phyloP scores from a whole-genome alignment of 2,113 vertebrate species.

The Oncorhynchus keta region DNA sequence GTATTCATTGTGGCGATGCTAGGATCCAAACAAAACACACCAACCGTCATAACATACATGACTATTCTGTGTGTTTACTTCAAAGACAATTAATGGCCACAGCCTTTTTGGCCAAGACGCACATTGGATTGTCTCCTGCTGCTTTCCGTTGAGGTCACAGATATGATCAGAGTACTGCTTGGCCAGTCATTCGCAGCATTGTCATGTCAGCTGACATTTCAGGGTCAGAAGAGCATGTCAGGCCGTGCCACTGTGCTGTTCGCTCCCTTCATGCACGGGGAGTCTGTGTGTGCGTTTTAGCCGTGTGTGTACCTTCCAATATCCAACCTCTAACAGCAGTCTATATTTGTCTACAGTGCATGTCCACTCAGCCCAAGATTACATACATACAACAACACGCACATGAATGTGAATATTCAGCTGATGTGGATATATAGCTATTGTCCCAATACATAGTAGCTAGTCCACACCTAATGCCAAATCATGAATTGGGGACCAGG shows the following conservation, averaged over 20 bases:
- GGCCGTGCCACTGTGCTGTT: slow-evolving; percentile 27
- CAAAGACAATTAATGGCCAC: background rate
- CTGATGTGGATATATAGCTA: no score
- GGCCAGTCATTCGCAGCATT: background rate
- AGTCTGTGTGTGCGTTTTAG: background rate
- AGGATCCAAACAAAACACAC: background rate
- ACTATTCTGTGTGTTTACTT: background rate
- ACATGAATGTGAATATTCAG: no score
- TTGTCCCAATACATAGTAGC: no score
- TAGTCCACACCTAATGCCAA: no score
- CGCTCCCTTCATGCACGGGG: slow-evolving; percentile 6
- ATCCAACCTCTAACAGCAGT: no score
- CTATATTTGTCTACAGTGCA: no score
- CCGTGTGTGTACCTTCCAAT: background rate
- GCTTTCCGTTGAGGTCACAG: background rate
- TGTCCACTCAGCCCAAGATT: no score
- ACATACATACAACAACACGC: no score
- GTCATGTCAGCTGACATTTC: slow-evolving; percentile 47
- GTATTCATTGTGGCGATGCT: background rate
- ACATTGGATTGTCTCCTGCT: background rate
- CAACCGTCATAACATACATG: background rate
- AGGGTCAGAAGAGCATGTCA: slow-evolving; percentile 40
- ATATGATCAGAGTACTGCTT: background rate
- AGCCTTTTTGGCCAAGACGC: background rate
- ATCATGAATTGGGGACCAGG: no score